phyloP scores from a whole-genome alignment of 35 echinoderm and acorn worm genomes.

The Apostichopus parvimensis region DNA sequence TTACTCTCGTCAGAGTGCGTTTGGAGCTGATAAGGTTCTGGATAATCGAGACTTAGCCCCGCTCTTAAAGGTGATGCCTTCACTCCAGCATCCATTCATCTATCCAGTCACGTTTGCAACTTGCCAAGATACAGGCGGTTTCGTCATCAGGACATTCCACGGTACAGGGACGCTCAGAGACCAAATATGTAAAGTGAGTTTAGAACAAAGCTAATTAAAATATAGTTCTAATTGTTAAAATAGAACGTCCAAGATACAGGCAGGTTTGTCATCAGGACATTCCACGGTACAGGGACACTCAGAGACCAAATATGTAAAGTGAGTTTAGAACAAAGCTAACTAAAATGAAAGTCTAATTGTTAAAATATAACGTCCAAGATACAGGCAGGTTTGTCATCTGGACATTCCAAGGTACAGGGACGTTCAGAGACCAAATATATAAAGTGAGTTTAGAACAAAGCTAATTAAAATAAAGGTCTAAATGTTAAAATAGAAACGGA shows the following conservation, averaged over 20 bases:
- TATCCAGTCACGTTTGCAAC: slow-evolving; percentile 93
- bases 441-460: slow-evolving; percentile 57
- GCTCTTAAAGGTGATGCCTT: slow-evolving; percentile 77
- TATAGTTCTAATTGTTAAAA: too few species aligned
- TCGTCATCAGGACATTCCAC: slow-evolving; percentile 94
- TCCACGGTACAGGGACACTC: slow-evolving; percentile 91
- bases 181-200: slow-evolving; percentile 86
- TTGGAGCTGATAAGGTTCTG: slow-evolving; percentile 84
- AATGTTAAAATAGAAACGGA: too few species aligned
- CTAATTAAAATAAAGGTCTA: too few species aligned
- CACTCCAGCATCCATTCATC: slow-evolving; percentile 95
- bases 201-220: too few species aligned
- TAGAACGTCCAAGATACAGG: slow-evolving; percentile 59
- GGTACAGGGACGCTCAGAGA: slow-evolving; percentile 90
- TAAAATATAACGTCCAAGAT: slow-evolving; percentile 31
- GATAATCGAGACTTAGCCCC: slow-evolving; percentile 79
- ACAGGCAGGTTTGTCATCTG: slow-evolving; percentile 84
- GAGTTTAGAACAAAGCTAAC: too few species aligned
- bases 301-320: neutral
- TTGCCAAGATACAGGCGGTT: slow-evolving; percentile 83
- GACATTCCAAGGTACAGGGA: slow-evolving; percentile 95
- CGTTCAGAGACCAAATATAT: slow-evolving; percentile 85
- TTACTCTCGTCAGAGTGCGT: slow-evolving; percentile 65
- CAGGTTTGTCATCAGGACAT: slow-evolving; percentile 87
- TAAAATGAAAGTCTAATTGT: too few species aligned